Base-by-base conservation (phyloP, 2,888 invertebrate genomes). In the Endotricha flammealis region DNA sequence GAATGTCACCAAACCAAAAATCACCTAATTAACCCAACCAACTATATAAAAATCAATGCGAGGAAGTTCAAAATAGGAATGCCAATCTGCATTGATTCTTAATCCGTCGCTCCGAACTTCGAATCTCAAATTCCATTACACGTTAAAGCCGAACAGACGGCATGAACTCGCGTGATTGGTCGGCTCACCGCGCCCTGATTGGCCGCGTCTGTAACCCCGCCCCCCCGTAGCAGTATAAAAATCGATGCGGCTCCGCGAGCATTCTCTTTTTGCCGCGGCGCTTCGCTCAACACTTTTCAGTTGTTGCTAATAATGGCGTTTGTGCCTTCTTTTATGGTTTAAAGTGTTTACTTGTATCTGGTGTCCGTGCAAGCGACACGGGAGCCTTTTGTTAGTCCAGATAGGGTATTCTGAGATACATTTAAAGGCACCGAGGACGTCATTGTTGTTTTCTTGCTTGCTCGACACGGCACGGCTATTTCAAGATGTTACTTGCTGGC, bases 51-150 rank as follows among this genome's bases (percentile, higher is more conserved):
- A 58, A 67, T 64, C 61, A 53, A 67, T 64, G 55, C 48, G 44
- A n/a, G n/a, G 43, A 44, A 51, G 46, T 54, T 57, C 62, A 61
- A 65, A 66, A 61, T 55, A 51, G 49, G 51, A 12, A 63, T 60
- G 70, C 69, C 73, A 72, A 81, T 78, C 74, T 75, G 69, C 70
- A 66, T 67, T 57, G 59, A 55, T 53, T 63, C 56, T 65, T 81
- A 81, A 85, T 83, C 82, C 78, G 59, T 56, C 50, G 58, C 57
- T 50, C 63, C 62, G 66, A 73, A 69, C 66, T 72, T 71, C 68
- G 65, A 55, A 67, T 72, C 68, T 69, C 67, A 81, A 85, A 85
- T 85, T 85, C 85, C 85, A 85, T 85, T 83, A 85, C 83, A 78
- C 71, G 68, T 50, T 58, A 59, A 60, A 61, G 63, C 57, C 53